A percentile compares a stretch with the other conserved stretches of the same genome.
phyloP scores from a whole-genome alignment of 53 echinoderm and acorn worm species.

The Actinopyga echinites region DNA sequence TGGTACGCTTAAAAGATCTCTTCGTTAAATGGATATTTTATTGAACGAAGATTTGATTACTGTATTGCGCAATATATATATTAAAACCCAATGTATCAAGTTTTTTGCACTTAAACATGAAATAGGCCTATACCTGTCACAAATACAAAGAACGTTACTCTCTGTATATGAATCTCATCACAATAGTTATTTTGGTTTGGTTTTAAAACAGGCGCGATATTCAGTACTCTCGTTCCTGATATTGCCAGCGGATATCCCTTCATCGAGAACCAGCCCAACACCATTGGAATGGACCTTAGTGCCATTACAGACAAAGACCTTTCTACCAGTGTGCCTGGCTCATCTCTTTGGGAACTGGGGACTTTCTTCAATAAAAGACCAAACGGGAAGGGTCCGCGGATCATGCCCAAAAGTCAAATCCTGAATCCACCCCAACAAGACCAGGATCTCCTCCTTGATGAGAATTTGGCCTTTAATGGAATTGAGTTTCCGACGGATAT shows the following conservation, averaged over 20 bases:
- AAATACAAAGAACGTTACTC: too few species aligned
- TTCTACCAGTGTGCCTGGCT: conserved; percentile 1
- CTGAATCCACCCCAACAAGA: conserved; percentile 5
- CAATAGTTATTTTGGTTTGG: too few species aligned
- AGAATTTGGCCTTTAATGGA: neutral
- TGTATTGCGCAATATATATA: too few species aligned
- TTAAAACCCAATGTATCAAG: too few species aligned
- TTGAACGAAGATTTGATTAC: too few species aligned
- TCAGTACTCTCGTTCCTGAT: conserved; percentile 15
- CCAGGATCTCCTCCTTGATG: neutral
- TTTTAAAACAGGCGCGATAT: conserved; percentile 13
- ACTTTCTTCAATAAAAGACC: conserved; percentile 4
- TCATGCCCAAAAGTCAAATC: neutral
- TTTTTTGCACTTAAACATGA: too few species aligned
- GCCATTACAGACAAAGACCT: conserved; percentile 31
- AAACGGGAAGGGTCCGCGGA: conserved; percentile 35
- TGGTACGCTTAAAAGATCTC: too few species aligned
- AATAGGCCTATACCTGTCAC: too few species aligned
- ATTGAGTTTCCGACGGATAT: conserved; percentile 7
- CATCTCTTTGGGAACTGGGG: conserved; percentile 1
- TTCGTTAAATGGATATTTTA: too few species aligned
- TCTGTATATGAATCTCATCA: too few species aligned
- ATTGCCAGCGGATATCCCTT: neutral
- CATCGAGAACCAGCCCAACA: conserved; percentile 1
- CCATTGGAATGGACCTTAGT: conserved; percentile 6